Percentiles rank a stretch among this genome's conserved stretches.
Evolutionary conservation across 2,888 invertebrate species (phyloP).

Genomic region (Acanthococcus lagerstroemiae): DNA sequence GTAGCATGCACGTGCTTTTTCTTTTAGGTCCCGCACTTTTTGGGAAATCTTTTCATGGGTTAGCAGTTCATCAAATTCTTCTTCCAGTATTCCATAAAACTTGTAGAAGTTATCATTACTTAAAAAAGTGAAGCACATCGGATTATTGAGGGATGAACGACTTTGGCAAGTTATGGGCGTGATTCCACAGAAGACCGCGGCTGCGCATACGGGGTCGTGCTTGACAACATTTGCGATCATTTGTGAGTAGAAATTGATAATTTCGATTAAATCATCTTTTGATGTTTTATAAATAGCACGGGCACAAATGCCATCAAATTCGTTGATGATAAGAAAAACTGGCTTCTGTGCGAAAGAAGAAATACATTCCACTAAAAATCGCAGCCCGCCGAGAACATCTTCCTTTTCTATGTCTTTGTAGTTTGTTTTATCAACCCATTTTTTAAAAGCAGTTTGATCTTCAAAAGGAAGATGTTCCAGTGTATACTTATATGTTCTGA

Average conservation of each 20-base stretch:
- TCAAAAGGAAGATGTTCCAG: background rate
- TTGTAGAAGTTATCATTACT: background rate
- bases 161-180: background rate
- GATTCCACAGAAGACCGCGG: background rate
- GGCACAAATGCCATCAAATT: background rate
- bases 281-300: background rate
- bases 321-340: background rate
- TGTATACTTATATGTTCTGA: background rate
- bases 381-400: background rate
- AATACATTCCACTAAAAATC: slow-evolving; percentile 5
- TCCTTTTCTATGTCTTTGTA: background rate
- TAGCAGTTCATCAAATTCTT: background rate
- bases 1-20: background rate
- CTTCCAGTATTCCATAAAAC: background rate
- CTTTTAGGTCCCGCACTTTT: background rate
- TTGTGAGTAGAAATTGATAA: background rate
- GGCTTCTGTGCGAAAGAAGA: background rate
- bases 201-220: no score
- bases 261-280: background rate
- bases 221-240: background rate
- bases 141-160: background rate
- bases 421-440: slow-evolving; percentile 1
- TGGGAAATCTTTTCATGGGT: background rate
- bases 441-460: background rate
- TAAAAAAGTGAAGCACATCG: background rate